Conservation (phyloP, 2,888 invertebrate species). For the Myopa testacea region DNA sequence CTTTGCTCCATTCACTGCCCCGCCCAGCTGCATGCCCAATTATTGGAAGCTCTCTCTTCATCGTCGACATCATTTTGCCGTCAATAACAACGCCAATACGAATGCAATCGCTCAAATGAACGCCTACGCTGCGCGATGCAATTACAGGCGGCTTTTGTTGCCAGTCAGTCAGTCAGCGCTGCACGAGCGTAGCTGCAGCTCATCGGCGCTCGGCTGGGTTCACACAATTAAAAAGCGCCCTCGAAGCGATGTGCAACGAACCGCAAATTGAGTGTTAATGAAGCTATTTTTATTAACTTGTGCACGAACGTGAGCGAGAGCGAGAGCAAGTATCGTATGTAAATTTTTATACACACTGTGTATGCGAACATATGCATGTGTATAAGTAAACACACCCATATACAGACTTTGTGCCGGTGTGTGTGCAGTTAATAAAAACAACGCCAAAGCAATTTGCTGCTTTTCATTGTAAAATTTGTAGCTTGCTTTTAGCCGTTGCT, state of each 20-base stretch:
- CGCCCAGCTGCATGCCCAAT: too few species aligned
- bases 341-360: background rate
- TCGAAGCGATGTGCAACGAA: constrained; percentile 41
- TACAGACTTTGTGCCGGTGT: background rate
- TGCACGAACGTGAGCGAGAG: constrained; percentile 36
- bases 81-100: constrained; percentile 1
- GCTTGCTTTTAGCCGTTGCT: constrained; percentile 23
- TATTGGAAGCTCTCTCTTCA: background rate
- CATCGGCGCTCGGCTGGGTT: constrained; percentile 15
- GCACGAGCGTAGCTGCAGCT: background rate
- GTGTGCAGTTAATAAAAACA: constrained; percentile 16
- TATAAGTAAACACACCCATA: background rate
- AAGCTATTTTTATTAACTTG: constrained; percentile 47
- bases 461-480: constrained; percentile 22
- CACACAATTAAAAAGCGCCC: constrained; percentile 40
- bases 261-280: constrained; percentile 48
- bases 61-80: background rate
- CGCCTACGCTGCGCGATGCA: background rate
- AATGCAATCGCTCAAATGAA: constrained; percentile 27
- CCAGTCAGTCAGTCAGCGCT: background rate
- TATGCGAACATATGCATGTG: background rate
- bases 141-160: background rate
- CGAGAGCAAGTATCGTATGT: background rate
- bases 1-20: background rate
- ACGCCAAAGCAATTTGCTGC: constrained; percentile 27